Conservation (phyloP, 2,113 vertebrate genomes). For the Cyprinus carpio region DNA sequence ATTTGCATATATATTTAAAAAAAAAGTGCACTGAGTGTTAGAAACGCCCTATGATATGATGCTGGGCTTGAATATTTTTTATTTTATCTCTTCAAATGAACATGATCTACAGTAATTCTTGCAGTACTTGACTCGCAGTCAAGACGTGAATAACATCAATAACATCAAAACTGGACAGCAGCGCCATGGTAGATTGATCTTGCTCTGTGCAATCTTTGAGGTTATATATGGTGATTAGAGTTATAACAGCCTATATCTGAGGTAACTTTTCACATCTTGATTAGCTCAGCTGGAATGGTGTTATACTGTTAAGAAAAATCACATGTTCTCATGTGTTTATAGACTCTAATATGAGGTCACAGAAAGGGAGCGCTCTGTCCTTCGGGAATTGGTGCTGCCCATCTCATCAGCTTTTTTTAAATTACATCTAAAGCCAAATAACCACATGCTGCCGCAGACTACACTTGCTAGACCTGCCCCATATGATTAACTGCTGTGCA, state of each 20-base stretch:
- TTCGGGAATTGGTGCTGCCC: constrained; percentile 11
- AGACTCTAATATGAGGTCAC: constrained; percentile 23
- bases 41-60: not conserved
- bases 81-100: constrained; percentile 8
- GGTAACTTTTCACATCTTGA: not conserved
- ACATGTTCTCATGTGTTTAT: not conserved
- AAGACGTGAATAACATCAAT: not conserved
- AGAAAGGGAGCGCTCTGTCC: not conserved
- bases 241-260: not conserved
- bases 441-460: not conserved
- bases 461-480: not conserved
- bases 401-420: constrained; percentile 9
- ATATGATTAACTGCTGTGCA: not conserved
- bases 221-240: not conserved
- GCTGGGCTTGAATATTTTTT: not conserved
- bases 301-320: not conserved
- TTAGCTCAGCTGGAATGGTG: not conserved
- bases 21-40: not conserved
- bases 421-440: constrained; percentile 18
- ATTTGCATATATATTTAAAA: constrained; percentile 14
- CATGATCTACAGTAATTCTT: not conserved
- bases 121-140: not conserved
- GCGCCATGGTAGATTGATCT: not conserved
- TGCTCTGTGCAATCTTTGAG: not conserved
- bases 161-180: not conserved